Evolutionary conservation across 2,888 invertebrate species (phyloP), one percentile per base, ranked within the genome.

Genomic region (Zootermopsis nevadensis): DNA sequence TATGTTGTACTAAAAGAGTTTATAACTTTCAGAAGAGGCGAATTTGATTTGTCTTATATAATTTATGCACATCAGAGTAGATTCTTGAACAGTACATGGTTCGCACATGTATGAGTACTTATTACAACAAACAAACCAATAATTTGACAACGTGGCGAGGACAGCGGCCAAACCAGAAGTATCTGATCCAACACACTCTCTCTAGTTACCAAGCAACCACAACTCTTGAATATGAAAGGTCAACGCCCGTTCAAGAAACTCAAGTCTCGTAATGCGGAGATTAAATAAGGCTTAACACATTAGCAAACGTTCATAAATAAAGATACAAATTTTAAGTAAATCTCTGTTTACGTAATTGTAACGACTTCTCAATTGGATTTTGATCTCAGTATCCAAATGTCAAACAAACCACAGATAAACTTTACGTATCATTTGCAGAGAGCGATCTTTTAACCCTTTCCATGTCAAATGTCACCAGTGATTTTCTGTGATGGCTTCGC

Each of bases 221-320:
- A 55, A 33, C 77, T 77, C 77, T 27, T 55, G 33, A 77, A 77
- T 77, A 77, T 77, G 77, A 77, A 77, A 77, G 77, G 77, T 77
- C 77, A 77, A 53, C n/a, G 77, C 33, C 77, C 77, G 77, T 77
- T 77, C 77, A 77, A 77, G 77, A 53, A 48, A 53, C 77, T 77
- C 31, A 30, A 31, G 69, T 10, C 27, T 69, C 69, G 10, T 69
- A 69, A 69, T 69, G 69, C 69, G 69, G 69, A 69, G 33, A 33
- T 27, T 27, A 69, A 19, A n/a, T 66, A 30, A 30, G 15, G 69
- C 24, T 69, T 31, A 69, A 27, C 27, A 27, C 60, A 60, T 12
- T 4, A 60, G n/a, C 60, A 27, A n/a, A 60, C 60, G 27, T 27
- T 60, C 60, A 60, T 60, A 27, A 27, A 12, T n/a, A 27, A 10